Percentiles rank a stretch among this genome's conserved stretches.
Evolutionary conservation across 2,113 vertebrate species (phyloP).

Genomic region (Cercocebus atys): DNA sequence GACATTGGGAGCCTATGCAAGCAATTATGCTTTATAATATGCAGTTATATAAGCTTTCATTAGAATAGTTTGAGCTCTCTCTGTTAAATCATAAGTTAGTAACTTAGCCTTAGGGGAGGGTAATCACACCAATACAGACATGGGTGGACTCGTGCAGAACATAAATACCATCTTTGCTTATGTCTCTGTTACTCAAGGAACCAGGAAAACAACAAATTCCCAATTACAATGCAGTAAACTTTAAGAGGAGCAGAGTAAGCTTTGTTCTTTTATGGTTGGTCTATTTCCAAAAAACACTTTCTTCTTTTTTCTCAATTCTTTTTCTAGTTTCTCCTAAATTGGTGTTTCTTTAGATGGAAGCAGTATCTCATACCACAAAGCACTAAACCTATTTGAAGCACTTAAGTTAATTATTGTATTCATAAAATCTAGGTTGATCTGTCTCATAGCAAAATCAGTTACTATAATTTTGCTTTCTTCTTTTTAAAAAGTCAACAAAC

Average conservation of each 20-base stretch:
- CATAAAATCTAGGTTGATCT: background rate
- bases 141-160: background rate
- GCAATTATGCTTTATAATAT: background rate
- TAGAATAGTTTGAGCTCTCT: background rate
- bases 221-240: background rate
- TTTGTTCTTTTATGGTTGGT: background rate
- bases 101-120: background rate
- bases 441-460: background rate
- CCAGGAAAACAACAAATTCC: background rate
- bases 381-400: background rate
- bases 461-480: background rate
- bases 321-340: background rate
- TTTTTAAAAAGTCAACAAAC: background rate
- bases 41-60: background rate
- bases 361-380: background rate
- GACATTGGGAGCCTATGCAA: too few species aligned
- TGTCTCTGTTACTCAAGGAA: background rate
- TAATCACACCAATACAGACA: background rate
- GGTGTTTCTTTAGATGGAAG: background rate
- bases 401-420: background rate
- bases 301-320: background rate
- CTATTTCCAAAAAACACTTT: background rate
- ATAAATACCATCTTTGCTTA: background rate
- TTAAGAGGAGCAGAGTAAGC: background rate
- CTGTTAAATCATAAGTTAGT: background rate